Conservation (phyloP, 2,888 invertebrate species). For the Lamproptera curius region DNA sequence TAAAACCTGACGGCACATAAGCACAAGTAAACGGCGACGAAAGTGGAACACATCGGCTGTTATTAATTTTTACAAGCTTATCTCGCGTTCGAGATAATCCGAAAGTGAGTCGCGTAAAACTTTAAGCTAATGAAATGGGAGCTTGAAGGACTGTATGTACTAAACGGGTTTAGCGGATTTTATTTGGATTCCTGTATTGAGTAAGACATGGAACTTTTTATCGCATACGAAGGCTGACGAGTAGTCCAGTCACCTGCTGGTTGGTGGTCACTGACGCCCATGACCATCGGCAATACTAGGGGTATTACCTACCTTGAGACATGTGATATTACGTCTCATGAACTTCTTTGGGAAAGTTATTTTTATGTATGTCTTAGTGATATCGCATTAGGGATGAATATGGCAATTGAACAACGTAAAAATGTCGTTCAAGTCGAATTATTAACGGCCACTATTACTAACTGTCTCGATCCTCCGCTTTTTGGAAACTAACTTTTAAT, state of each 20-base stretch:
- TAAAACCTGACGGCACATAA: not conserved
- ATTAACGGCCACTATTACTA: too few species aligned
- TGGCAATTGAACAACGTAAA: too few species aligned
- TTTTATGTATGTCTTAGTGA: too few species aligned
- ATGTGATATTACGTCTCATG: not conserved
- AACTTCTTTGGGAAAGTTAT: too few species aligned
- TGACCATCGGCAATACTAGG: too few species aligned
- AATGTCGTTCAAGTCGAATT: too few species aligned
- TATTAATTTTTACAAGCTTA: slow-evolving; percentile 12
- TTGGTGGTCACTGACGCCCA: too few species aligned
- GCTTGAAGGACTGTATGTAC: slow-evolving; percentile 1
- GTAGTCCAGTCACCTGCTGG: too few species aligned
- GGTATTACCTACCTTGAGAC: not conserved
- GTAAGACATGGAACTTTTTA: not conserved
- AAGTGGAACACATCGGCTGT: slow-evolving; percentile 4
- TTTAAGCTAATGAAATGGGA: slow-evolving; percentile 15
- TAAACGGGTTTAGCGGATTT: not conserved
- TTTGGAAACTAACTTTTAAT: too few species aligned
- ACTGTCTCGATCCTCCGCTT: too few species aligned
- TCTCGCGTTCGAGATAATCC: slow-evolving; percentile 7
- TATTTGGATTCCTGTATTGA: slow-evolving; percentile 5
- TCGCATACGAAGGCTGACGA: too few species aligned
- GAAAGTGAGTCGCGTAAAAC: slow-evolving; percentile 16
- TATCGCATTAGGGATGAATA: too few species aligned
- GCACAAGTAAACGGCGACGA: not conserved